Evolutionary conservation across 1,140 invertebrate species (phyloP).

Genomic region (Andrena cerasifolii): DNA sequence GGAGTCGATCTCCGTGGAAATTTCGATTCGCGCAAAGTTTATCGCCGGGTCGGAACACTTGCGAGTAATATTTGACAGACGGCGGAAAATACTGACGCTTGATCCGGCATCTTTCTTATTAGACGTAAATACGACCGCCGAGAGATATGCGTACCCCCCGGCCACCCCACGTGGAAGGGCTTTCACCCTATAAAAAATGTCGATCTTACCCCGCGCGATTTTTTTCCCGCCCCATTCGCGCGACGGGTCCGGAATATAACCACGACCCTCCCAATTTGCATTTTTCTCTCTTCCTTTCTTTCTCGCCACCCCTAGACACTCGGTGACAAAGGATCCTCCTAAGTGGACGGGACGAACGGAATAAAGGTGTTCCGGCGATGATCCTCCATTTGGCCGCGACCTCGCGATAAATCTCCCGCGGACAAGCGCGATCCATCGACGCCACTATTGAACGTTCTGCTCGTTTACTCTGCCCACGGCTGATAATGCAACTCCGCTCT

Average conservation of each 20-base stretch:
- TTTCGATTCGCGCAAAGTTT: conserved; percentile 7
- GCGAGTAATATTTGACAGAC: conserved; percentile 28
- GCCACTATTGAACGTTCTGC: conserved; percentile 42
- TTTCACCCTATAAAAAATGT: conserved; percentile 46
- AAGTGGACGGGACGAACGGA: conserved; percentile 53
- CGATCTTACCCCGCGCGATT: conserved; percentile 31
- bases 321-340: conserved; percentile 55
- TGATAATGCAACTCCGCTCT: no score
- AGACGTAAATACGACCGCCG: conserved; percentile 3
- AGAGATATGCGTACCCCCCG: not conserved
- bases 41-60: not conserved
- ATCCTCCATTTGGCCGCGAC: conserved; percentile 49
- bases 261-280: conserved; percentile 51
- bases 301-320: conserved; percentile 10
- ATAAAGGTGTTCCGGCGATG: conserved; percentile 54
- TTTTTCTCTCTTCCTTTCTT: conserved; percentile 44
- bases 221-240: conserved; percentile 41
- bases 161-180: not conserved
- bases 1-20: no score
- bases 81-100: not conserved
- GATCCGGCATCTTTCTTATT: conserved; percentile 42
- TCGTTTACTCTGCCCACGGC: no score
- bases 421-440: conserved; percentile 52
- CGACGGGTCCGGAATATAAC: conserved; percentile 20
- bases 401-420: conserved; percentile 55